Base-by-base conservation (phyloP, 2,797 vertebrate genomes). In the Hydrolagus colliei region DNA sequence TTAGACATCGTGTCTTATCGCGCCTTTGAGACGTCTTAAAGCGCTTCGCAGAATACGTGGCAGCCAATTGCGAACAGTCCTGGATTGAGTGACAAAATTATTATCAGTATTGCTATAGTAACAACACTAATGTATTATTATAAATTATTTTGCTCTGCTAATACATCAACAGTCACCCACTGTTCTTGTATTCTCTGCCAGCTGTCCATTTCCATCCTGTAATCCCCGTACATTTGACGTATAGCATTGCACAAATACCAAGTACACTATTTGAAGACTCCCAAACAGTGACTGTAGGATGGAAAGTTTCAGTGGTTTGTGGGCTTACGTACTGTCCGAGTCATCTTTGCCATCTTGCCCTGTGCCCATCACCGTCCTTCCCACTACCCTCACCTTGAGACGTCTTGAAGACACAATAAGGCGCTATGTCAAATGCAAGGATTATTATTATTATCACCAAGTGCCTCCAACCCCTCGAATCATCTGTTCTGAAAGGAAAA, bases 201-300 rank as follows among this genome's bases (percentile, higher is more conserved):
- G 79, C 63, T 84, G 68, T 84, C 79, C 67, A 84, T 84, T 84
- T 27, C 79, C 68, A 18, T 35, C 52, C 63, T 71, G 65, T 84
- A 84, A 84, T 84, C 79, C 65, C 68, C 63, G 35, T 84, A 18
- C 32, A 71, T 71, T 84, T 84, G 35, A 84, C 27, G 68, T 84
- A 20, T 65, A 68, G 41, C 14, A 63, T 68, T 18, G 79, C 65
- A 67, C 35, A 68, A 84, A 68, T 41, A 18, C 22, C 79, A 67
- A 84, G 79, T 84, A 27, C 27, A 27, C 27, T 84, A 84, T 68
- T 84, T 41, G 16, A 84, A 84, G 68, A 65, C 79, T 84, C 65
- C 41, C 68, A 52, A 84, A 84, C 2, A 6, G 63, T 68, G 79
- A 63, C 79, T 84, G 68, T 22, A 35, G 35, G 41, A 84, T 35